Evolutionary conservation across 2,797 vertebrate species (phyloP).

Genomic region (Alcedo quadribrachys): DNA sequence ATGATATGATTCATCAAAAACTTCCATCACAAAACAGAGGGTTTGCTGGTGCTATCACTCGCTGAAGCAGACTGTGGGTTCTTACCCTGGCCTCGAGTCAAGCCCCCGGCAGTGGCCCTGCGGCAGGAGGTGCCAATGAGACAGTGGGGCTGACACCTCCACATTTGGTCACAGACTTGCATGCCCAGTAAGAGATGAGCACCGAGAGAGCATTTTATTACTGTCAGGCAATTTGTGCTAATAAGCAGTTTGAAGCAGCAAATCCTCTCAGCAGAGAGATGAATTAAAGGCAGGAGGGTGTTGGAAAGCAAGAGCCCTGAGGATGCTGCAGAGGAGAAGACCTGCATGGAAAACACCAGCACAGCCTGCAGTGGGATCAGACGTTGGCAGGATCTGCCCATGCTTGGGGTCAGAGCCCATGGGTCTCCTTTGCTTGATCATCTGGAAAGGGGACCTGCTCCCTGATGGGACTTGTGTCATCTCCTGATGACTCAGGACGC

Average conservation of each 20-base stretch:
- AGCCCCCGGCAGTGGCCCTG: background rate
- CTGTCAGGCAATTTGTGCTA: conserved; percentile 43
- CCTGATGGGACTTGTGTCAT: rapidly evolving
- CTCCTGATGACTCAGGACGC: background rate
- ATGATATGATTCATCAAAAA: background rate
- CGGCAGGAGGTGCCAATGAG: rapidly evolving
- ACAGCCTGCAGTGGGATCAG: rapidly evolving
- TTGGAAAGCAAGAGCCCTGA: background rate
- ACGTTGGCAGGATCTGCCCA: background rate
- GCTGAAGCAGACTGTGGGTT: background rate
- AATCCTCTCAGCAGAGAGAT: conserved; percentile 26
- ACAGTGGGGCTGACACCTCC: rapidly evolving
- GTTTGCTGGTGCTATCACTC: rapidly evolving
- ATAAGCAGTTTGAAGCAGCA: conserved; percentile 6
- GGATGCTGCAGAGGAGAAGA: background rate
- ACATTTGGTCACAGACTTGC: rapidly evolving
- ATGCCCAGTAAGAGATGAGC: rapidly evolving
- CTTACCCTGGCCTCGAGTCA: rapidly evolving
- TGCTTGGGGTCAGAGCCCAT: background rate
- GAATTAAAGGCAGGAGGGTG: conserved; percentile 1
- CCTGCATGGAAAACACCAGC: rapidly evolving
- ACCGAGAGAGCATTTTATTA: background rate
- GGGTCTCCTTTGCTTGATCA: background rate
- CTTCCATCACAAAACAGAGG: rapidly evolving
- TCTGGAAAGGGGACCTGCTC: background rate